Evolutionary conservation across 2,888 invertebrate genomes (phyloP).

Genomic region (Encarsia formosa): DNA sequence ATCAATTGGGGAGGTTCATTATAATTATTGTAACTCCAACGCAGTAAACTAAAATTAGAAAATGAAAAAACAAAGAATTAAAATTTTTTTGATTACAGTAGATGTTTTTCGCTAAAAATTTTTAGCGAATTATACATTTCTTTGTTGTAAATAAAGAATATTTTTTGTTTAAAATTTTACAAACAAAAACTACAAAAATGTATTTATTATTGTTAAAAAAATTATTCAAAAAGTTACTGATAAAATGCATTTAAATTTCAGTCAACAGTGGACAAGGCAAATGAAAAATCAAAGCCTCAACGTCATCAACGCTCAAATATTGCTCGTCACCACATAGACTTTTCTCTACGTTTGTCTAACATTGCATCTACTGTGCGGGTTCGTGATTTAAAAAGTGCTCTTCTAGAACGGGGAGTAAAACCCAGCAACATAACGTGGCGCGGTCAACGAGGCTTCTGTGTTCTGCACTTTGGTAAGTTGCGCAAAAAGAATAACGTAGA

Average conservation of each 20-base stretch:
- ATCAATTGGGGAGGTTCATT: too few species aligned
- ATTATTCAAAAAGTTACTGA: background rate
- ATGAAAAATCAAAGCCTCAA: constrained; percentile 24
- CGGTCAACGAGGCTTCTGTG: constrained; percentile 60
- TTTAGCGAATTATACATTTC: background rate
- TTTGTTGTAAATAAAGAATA: background rate
- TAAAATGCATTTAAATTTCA: background rate
- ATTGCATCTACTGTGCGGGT: constrained; percentile 69
- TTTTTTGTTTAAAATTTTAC: background rate
- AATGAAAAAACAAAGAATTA: too few species aligned
- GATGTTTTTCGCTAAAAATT: too few species aligned
- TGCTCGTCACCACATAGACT: constrained; percentile 53
- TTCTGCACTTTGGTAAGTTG: constrained; percentile 69
- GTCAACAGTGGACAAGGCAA: constrained; percentile 2
- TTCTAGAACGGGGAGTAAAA: constrained; percentile 70
- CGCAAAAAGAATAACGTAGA: constrained; percentile 35
- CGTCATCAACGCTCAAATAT: constrained; percentile 38
- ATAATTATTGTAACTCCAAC: too few species aligned
- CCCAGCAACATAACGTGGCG: constrained; percentile 74
- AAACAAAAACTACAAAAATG: background rate
- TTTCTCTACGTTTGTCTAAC: constrained; percentile 65
- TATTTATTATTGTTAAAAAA: background rate
- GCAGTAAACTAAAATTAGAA: too few species aligned
- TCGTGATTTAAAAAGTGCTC: constrained; percentile 70
- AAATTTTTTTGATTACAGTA: too few species aligned